Percentiles rank a stretch among this genome's conserved stretches.
phyloP scores from a whole-genome alignment of 2,888 invertebrate species.

The Ditula angustiorana region DNA sequence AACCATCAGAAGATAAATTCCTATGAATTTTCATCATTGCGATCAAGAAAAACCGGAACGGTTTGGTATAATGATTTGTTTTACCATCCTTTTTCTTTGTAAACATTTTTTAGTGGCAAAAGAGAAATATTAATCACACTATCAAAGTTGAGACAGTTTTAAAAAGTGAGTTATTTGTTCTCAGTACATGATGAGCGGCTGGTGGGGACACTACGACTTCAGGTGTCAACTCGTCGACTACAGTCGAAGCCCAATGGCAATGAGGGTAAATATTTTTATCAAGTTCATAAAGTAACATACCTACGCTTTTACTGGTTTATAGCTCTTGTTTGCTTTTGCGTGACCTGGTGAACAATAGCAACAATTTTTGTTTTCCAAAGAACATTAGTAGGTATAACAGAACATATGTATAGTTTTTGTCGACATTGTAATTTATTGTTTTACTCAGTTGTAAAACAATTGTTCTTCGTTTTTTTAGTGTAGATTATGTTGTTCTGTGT shows the following conservation, averaged over 20 bases:
- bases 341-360: too few relatives aligned
- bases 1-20: not conserved
- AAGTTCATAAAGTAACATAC: not conserved
- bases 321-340: too few relatives aligned
- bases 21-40: not conserved
- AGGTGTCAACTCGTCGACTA: slow-evolving; percentile 96
- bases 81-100: too few relatives aligned
- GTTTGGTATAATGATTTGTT: not conserved
- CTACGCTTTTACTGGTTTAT: too few relatives aligned
- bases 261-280: slow-evolving; percentile 86
- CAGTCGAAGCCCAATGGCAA: slow-evolving; percentile 89
- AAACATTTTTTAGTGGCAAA: too few relatives aligned
- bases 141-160: slow-evolving; percentile 2
- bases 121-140: not conserved
- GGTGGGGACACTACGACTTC: slow-evolving; percentile 93
- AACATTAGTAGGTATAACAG: too few relatives aligned
- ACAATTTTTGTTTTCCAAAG: too few relatives aligned
- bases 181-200: slow-evolving; percentile 90
- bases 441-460: too few relatives aligned
- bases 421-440: too few relatives aligned
- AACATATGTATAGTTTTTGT: too few relatives aligned
- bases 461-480: too few relatives aligned
- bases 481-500: too few relatives aligned
- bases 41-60: not conserved
- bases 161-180: slow-evolving; percentile 46